Evolutionary conservation across 2,888 invertebrate genomes (phyloP).

Genomic region (Salpingus planirostris): DNA sequence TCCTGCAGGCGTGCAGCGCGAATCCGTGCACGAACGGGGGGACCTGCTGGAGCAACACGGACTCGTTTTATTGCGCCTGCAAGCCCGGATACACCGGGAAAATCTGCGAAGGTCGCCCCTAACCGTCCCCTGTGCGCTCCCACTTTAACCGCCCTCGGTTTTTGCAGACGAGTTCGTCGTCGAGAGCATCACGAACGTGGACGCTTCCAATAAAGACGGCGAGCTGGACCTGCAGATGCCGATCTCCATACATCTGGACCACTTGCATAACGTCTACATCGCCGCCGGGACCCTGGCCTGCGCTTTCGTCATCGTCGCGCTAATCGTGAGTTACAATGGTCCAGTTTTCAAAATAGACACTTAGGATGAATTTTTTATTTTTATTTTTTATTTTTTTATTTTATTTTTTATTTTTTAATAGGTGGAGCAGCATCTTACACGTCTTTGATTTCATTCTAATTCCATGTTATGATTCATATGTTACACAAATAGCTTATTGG

Average conservation of each 20-base stretch:
- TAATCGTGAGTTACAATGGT: constrained; percentile 63
- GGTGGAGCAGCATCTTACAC: no score
- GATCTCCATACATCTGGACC: constrained; percentile 51
- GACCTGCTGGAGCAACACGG: constrained; percentile 67
- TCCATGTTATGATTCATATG: no score
- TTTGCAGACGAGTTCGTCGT: constrained; percentile 58
- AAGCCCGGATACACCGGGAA: constrained; percentile 70
- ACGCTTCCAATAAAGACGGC: constrained; percentile 19
- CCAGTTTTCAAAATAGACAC: no score
- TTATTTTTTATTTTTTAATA: constrained; percentile 11
- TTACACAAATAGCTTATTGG: no score
- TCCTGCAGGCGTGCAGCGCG: constrained; percentile 48
- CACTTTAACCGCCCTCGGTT: no score
- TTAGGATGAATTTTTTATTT: not conserved
- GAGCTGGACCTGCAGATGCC: constrained; percentile 25
- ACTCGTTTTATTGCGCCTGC: constrained; percentile 72
- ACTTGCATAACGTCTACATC: constrained; percentile 68
- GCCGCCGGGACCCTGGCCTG: constrained; percentile 68
- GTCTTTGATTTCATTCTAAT: no score
- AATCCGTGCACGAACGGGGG: constrained; percentile 59
- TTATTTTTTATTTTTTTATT: constrained; percentile 3
- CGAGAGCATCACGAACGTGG: constrained; percentile 47
- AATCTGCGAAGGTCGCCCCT: constrained; percentile 65
- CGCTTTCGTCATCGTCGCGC: constrained; percentile 59
- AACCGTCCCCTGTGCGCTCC: no score